Base-by-base conservation (phyloP, 2,113 vertebrate species). In the Psittacara wagleri region DNA sequence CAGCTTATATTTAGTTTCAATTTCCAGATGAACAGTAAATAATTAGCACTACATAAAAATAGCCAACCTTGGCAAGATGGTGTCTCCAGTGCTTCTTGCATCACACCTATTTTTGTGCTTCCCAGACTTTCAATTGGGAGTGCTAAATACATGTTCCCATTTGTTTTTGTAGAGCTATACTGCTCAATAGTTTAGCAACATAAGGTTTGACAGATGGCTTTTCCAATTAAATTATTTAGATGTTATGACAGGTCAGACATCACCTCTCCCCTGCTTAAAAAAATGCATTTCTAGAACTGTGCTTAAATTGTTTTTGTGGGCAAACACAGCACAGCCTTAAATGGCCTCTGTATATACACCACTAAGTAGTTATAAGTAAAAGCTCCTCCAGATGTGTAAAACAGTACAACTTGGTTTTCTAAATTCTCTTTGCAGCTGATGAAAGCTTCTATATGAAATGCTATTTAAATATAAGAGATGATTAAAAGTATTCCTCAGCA, bases 1-100 rank as follows among this genome's bases (percentile, higher is more conserved):
- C 70, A 94, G 57, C 62, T 96, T 88, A 83, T 75, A 87, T 55
- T 94, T 95, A 86, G 17, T 83, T 86, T 80, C 64, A 92, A 64
- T 83, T 96, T 88, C 64, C 17, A 69, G 70, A 78, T 85, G 69
- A 94, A 93, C 39, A 90, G 83, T 75, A 92, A 96, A 89, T 95
- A 89, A 95, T 86, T 86, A 96, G 70, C 68, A 94, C 62, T 92
- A 86, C 67, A 51, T 29, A 94, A 83, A 97, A 96, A 88, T 54
- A 46, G 70, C 43, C 67, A 66, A 49, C 72, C 72, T 7, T 70
- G 52, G 74, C 91, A 95, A 92, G 62, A 95, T 51, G 84, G 66
- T 72, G 77, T 84, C 68, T 96, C 76, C 75, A 95, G 61, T 54
- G n/a, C 24, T 92, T 24, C 48, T n/a, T 84, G 5, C 28, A 73